Conservation (phyloP, 2,888 invertebrate genomes). For the Calameuta pallipes region DNA sequence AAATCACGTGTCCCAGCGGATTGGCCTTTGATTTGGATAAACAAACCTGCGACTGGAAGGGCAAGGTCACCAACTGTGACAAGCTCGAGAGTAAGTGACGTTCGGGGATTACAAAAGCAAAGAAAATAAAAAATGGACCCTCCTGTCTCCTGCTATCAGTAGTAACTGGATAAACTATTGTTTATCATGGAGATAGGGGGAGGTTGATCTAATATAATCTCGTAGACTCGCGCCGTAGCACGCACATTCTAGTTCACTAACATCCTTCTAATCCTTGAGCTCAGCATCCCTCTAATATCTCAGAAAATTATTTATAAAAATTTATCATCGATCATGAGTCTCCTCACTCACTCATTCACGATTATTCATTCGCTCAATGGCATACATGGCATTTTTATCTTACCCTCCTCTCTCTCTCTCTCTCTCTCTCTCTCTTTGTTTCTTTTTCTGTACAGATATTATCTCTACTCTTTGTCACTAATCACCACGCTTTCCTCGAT, state of each 20-base stretch:
- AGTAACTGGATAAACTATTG: background rate
- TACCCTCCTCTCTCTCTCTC: background rate
- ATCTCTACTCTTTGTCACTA: background rate
- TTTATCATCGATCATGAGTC: background rate
- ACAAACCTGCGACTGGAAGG: constrained; percentile 99
- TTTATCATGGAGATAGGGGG: background rate
- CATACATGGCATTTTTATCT: background rate
- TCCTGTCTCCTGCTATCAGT: background rate
- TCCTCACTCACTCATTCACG: background rate
- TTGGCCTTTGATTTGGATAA: constrained; percentile 97
- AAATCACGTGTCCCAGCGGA: constrained; percentile 96
- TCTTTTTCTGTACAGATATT: constrained; percentile 3
- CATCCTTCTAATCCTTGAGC: background rate
- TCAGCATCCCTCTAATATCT: background rate
- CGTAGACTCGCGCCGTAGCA: constrained; percentile 66
- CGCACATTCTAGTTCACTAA: constrained; percentile 45
- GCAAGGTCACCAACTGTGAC: constrained; percentile 97
- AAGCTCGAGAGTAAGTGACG: constrained; percentile 94
- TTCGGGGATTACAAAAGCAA: constrained; percentile 36
- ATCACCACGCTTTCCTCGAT: constrained; percentile 19
- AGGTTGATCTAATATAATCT: constrained; percentile 21
- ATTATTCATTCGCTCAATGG: background rate
- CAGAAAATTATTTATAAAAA: background rate
- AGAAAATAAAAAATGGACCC: background rate
- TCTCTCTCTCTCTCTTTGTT: constrained; percentile 1